phyloP scores from a whole-genome alignment of 2,888 invertebrate genomes.

The Trachelus troglodyta region DNA sequence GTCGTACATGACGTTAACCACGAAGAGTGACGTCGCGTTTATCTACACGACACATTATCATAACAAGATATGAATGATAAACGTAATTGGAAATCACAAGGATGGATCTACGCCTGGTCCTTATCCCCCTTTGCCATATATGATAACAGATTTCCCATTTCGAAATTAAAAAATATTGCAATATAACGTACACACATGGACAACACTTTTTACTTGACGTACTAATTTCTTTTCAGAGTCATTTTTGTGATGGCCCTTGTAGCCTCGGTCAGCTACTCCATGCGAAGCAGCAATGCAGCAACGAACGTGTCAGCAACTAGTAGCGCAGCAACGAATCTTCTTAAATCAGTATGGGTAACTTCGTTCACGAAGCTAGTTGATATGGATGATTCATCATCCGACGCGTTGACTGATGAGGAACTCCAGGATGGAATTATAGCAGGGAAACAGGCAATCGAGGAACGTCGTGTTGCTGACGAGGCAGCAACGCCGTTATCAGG shows the following conservation, averaged over 20 bases:
- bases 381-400: conserved; percentile 13
- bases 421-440: conserved; percentile 68
- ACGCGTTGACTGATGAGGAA: conserved; percentile 60
- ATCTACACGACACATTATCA: background rate
- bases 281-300: conserved; percentile 50
- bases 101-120: background rate
- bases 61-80: background rate
- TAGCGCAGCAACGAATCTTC: conserved; percentile 16
- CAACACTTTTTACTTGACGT: background rate
- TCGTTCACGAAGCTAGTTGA: conserved; percentile 23
- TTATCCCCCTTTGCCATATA: background rate
- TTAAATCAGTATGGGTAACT: conserved; percentile 27
- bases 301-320: conserved; percentile 40
- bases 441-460: conserved; percentile 71
- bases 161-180: background rate
- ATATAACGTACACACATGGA: background rate
- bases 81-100: background rate
- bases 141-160: background rate
- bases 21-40: background rate
- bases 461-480: conserved; percentile 70
- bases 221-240: conserved; percentile 62
- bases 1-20: background rate
- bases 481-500: conserved; percentile 67
- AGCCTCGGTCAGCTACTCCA: conserved; percentile 70
- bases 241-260: conserved; percentile 69